phyloP scores from a whole-genome alignment of 2,797 vertebrate genomes.

The Sebastes minor region DNA sequence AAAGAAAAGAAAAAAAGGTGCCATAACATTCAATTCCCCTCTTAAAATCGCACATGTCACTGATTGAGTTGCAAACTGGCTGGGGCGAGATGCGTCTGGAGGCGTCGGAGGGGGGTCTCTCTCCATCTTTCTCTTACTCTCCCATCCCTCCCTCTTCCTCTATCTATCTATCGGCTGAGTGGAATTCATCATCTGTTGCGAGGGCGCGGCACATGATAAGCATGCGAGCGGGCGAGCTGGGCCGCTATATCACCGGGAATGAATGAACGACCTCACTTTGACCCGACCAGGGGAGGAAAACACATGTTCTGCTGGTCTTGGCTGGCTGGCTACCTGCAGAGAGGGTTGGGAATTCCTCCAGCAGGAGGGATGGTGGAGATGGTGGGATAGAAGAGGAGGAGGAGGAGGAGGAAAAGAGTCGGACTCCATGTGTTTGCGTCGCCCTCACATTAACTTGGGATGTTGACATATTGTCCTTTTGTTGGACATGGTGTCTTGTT shows the following conservation, averaged over 20 bases:
- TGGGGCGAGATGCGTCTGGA: conserved; percentile 69
- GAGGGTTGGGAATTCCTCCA: conserved; percentile 89
- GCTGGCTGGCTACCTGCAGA: conserved; percentile 89
- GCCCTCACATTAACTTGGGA: conserved; percentile 70
- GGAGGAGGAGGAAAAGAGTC: conserved; percentile 34
- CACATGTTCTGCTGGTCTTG: conserved; percentile 91
- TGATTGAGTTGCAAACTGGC: conserved; percentile 79
- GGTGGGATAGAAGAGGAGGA: conserved; percentile 59
- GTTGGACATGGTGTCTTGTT: conserved; percentile 38
- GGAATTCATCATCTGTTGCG: conserved; percentile 84
- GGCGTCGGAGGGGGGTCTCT: conserved; percentile 63
- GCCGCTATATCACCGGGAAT: conserved; percentile 84
- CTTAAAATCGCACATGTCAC: conserved; percentile 75
- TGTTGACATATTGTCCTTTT: conserved; percentile 55
- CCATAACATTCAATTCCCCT: conserved; percentile 62
- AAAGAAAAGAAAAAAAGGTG: conserved; percentile 34
- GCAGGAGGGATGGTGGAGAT: conserved; percentile 80
- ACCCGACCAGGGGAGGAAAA: conserved; percentile 88
- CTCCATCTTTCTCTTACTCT: conserved; percentile 50
- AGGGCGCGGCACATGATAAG: conserved; percentile 80
- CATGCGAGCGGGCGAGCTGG: conserved; percentile 74
- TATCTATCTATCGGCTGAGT: conserved; percentile 49
- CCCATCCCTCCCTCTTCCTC: conserved; percentile 41
- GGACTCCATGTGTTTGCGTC: conserved; percentile 67
- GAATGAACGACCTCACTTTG: conserved; percentile 86